Base-by-base conservation (phyloP, 1,140 invertebrate genomes). In the Ceratosolen solmsi region DNA sequence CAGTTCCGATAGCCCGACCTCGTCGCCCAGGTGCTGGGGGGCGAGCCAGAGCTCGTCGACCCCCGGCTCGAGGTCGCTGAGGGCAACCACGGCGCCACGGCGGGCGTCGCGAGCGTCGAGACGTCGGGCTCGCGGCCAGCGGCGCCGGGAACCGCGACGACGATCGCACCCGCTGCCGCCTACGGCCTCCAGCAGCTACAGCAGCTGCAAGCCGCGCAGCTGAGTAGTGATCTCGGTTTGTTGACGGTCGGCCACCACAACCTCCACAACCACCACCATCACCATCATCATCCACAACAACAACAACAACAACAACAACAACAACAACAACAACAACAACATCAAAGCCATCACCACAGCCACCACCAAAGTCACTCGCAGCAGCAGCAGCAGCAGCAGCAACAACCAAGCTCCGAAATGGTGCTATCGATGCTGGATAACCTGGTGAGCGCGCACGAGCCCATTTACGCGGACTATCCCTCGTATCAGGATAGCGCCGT, bases 61-160 rank as follows among this genome's bases (percentile, higher is more conserved):
- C 75, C 82, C 77, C 33, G 60, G 60, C n/a, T 68, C 63, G n/a
- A 68, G 63, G 36, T 13, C 63, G 63, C 15, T 38, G 63, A 38
- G 63, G 17, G 77, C 82, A 79, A 85, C 73, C 73, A 86, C 86
- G 86, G 89, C 88, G 90, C 90, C 89, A 91, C 91, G 90, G 90
- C 90, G 90, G 89, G 89, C 87, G 89, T 91, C 86, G 91, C 87
- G 88, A 89, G 89, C 88, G 88, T 90, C 90, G 89, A 89, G 86
- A 90, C 91, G 90, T 90, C 89, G 89, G 89, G 87, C 86, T 88
- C 90, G 89, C 89, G 88, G 87, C 87, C 89, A 84, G 86, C 87
- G 87, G 87, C 87, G 87, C 87, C 88, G 89, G 86, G 87, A 83
- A 86, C 83, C 84, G 84, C 86, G 77, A 84, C 85, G 84, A 83